A percentile compares a stretch with the other conserved stretches of the same genome.
Conservation (phyloP, 2,888 invertebrate genomes). For the Xylophagus ater region DNA sequence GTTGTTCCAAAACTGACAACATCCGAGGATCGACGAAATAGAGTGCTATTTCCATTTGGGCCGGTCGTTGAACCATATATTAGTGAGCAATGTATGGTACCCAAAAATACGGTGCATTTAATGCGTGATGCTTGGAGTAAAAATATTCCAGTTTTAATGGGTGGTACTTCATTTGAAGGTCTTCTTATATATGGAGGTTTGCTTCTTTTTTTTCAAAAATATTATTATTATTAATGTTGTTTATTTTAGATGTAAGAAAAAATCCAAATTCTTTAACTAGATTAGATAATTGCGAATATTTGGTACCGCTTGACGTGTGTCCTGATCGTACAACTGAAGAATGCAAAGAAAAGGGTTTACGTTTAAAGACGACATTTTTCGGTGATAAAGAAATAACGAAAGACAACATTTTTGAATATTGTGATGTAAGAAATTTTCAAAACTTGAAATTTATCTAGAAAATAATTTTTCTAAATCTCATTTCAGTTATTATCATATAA, state of each 20-base stretch:
- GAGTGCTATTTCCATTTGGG: constrained; percentile 31
- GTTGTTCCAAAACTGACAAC: constrained; percentile 32
- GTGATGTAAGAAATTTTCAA: constrained; percentile 28
- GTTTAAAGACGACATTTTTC: constrained; percentile 39
- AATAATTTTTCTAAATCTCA: background rate
- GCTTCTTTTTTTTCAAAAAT: constrained; percentile 2
- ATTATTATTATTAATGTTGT: background rate
- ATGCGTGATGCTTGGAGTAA: constrained; percentile 35
- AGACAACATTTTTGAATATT: constrained; percentile 34
- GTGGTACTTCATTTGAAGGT: constrained; percentile 36
- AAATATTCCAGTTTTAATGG: constrained; percentile 33
- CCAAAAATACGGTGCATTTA: constrained; percentile 31
- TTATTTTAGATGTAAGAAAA: constrained; percentile 6
- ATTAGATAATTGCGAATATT: constrained; percentile 29
- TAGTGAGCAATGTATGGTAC: constrained; percentile 31
- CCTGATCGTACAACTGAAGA: constrained; percentile 24
- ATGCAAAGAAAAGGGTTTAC: constrained; percentile 31
- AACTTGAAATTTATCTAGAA: background rate
- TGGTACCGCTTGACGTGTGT: constrained; percentile 31
- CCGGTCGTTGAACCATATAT: constrained; percentile 33
- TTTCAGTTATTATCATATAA: constrained; percentile 35
- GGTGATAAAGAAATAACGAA: constrained; percentile 34
- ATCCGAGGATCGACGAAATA: constrained; percentile 29
- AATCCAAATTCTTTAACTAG: constrained; percentile 10
- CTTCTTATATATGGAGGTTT: constrained; percentile 28